Conservation (phyloP, 1,140 invertebrate genomes). For the Zaprionus davidi region DNA sequence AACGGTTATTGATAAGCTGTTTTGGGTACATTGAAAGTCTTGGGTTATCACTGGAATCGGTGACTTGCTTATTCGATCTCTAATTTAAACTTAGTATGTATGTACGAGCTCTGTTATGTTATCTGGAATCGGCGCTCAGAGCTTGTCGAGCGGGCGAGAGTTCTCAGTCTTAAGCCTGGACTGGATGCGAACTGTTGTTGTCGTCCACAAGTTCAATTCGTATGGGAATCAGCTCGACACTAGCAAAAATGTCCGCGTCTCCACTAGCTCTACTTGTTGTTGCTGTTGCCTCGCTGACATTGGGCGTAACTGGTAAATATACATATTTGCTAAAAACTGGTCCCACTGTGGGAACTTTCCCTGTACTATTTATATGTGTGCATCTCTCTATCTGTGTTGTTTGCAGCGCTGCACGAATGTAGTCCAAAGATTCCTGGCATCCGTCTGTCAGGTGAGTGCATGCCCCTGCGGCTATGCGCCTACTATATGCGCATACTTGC, state of each 20-base stretch:
- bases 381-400: slow-evolving; percentile 15
- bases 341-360: slow-evolving; percentile 34
- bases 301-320: slow-evolving; percentile 56
- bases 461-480: slow-evolving; percentile 48
- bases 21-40: neutral
- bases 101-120: slow-evolving; percentile 14
- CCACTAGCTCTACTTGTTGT: slow-evolving; percentile 7
- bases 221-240: neutral
- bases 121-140: slow-evolving; percentile 21
- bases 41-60: neutral
- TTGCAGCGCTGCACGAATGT: slow-evolving; percentile 55
- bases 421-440: slow-evolving; percentile 30
- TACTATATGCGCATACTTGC: slow-evolving; percentile 58
- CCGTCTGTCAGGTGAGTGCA: slow-evolving; percentile 48
- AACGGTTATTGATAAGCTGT: slow-evolving; percentile 1
- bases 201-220: neutral
- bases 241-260: neutral
- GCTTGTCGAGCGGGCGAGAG: neutral
- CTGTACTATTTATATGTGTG: neutral
- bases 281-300: slow-evolving; percentile 52
- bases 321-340: slow-evolving; percentile 38
- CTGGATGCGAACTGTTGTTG: neutral
- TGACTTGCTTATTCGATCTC: neutral
- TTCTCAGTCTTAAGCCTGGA: slow-evolving; percentile 28
- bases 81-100: neutral